Conservation (phyloP, 2,888 invertebrate species). For the Steinernema scapterisci region DNA sequence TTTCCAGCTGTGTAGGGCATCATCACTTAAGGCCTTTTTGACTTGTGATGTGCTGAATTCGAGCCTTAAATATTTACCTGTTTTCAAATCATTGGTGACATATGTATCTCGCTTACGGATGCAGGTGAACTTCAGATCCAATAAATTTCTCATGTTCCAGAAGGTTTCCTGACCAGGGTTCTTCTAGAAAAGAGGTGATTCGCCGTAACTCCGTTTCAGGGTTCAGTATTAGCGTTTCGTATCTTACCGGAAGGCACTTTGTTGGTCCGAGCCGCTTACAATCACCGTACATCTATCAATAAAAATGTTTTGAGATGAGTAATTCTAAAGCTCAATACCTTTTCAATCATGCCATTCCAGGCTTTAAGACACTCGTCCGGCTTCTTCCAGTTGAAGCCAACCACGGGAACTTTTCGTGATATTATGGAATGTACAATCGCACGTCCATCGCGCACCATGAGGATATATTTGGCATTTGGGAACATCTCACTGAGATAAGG, state of each 20-base stretch:
- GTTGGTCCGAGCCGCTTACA: conserved; percentile 72
- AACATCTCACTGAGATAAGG: conserved; percentile 76
- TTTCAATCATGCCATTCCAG: conserved; percentile 80
- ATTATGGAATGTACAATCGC: conserved; percentile 97
- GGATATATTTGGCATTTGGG: conserved; percentile 92
- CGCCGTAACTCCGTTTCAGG: conserved; percentile 84
- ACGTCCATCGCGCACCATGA: conserved; percentile 95
- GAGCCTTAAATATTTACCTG: too few species aligned
- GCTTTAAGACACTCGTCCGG: conserved; percentile 82
- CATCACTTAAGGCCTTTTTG: conserved; percentile 93
- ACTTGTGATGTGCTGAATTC: conserved; percentile 97
- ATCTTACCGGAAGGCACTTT: conserved; percentile 85
- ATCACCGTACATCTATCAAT: conserved; percentile 91
- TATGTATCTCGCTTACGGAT: conserved; percentile 77
- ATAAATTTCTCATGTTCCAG: conserved; percentile 32
- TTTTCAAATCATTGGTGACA: too few species aligned
- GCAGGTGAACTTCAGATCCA: conserved; percentile 25
- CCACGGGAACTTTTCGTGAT: conserved; percentile 82
- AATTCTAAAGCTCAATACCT: conserved; percentile 75
- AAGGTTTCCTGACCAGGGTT: conserved; percentile 86
- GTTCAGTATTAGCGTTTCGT: conserved; percentile 92
- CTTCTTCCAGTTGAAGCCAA: conserved; percentile 87
- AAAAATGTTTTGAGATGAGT: conserved; percentile 77
- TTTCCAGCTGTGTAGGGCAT: conserved; percentile 77
- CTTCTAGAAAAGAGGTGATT: conserved; percentile 82